These are phyloP conservation scores for Rugalucina vietnamica DNA, from an alignment of 2,888 invertebrate species.

Conservation along the genomic window DNA sequence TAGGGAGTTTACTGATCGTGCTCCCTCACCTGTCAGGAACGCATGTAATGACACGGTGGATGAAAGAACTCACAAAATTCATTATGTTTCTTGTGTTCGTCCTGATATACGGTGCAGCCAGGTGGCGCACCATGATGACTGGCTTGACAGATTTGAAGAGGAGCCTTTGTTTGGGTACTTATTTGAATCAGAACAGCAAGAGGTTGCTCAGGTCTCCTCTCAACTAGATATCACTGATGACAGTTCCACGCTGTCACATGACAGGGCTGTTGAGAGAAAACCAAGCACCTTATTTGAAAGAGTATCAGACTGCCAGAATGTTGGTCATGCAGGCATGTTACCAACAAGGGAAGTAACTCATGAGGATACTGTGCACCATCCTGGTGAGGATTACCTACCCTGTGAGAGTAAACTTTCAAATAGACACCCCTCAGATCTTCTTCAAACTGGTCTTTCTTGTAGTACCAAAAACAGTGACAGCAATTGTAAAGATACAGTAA, in stretches of 20 bases:
- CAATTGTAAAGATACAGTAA: neutral
- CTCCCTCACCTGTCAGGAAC: neutral
- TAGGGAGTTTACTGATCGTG: neutral
- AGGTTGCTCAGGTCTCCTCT: too few relatives aligned
- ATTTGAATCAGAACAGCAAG: too few relatives aligned
- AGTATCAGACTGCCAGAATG: neutral
- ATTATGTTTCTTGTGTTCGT: neutral
- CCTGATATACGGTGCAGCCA: neutral
- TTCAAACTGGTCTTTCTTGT: neutral
- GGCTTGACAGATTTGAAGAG: neutral
- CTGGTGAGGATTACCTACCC: neutral
- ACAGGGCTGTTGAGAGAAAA: too few relatives aligned
- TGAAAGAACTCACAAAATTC: neutral
- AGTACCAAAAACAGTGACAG: neutral
- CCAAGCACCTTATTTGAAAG: too few relatives aligned
- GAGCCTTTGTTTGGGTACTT: neutral
- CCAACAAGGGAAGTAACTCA: neutral
- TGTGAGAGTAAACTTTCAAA: neutral
- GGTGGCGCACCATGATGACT: neutral
- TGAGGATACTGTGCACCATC: neutral
- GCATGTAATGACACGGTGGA: neutral
- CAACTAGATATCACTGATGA: too few relatives aligned
- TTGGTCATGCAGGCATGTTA: constrained; percentile 19
- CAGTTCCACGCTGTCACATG: too few relatives aligned
- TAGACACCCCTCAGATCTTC: neutral